Conservation (phyloP, 2,888 invertebrate genomes). For the Petrophora chlorosata region DNA sequence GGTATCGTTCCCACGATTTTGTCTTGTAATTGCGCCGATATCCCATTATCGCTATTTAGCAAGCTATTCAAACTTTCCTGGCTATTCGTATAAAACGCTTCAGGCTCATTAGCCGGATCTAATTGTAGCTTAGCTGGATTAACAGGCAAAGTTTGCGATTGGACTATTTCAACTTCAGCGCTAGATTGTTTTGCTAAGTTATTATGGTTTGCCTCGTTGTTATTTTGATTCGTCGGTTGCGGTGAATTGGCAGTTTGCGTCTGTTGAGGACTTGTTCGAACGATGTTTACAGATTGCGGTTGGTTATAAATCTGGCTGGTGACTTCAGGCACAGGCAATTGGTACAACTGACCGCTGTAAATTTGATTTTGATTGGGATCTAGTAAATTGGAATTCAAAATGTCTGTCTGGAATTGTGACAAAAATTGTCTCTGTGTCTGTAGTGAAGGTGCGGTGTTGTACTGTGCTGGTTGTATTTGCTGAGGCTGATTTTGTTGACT, state of each 20-base stretch:
- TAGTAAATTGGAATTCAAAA: slow-evolving; percentile 35
- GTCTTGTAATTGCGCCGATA: slow-evolving; percentile 71
- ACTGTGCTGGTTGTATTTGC: slow-evolving; percentile 44
- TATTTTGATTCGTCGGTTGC: slow-evolving; percentile 36
- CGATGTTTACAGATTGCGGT: slow-evolving; percentile 48
- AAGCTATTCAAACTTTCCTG: slow-evolving; percentile 57
- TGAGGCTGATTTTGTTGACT: slow-evolving; percentile 38
- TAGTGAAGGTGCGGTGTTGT: slow-evolving; percentile 41
- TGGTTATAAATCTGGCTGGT: slow-evolving; percentile 66
- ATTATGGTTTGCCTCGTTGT: slow-evolving; percentile 34
- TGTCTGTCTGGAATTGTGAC: slow-evolving; percentile 45
- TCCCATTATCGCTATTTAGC: slow-evolving; percentile 58
- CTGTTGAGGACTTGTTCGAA: slow-evolving; percentile 33
- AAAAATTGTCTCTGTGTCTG: slow-evolving; percentile 44
- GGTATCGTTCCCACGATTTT: slow-evolving; percentile 71
- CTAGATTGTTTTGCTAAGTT: slow-evolving; percentile 43
- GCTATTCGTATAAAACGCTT: slow-evolving; percentile 50
- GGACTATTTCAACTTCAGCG: slow-evolving; percentile 60
- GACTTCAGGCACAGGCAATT: slow-evolving; percentile 73
- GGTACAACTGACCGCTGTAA: slow-evolving; percentile 75
- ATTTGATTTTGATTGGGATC: slow-evolving; percentile 53
- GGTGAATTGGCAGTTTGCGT: slow-evolving; percentile 24
- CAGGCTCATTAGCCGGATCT: slow-evolving; percentile 45
- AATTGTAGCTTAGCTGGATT: slow-evolving; percentile 55
- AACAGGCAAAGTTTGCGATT: slow-evolving; percentile 54